phyloP scores from a whole-genome alignment of 1,140 invertebrate genomes.

The Rhopalosiphum padi region DNA sequence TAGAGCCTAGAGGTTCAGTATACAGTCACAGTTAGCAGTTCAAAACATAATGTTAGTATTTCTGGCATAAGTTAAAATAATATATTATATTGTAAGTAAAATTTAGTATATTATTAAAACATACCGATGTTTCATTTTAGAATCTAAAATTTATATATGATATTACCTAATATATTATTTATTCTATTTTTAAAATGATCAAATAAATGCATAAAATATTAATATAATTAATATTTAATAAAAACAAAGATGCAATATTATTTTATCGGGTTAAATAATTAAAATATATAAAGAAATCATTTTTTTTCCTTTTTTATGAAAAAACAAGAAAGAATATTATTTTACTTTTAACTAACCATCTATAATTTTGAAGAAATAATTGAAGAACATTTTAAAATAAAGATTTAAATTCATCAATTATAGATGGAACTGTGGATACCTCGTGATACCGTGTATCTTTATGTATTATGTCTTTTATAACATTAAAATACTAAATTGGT shows the following conservation, averaged over 20 bases:
- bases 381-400: not conserved
- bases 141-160: not conserved
- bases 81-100: not conserved
- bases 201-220: not conserved
- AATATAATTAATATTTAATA: not conserved
- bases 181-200: not conserved
- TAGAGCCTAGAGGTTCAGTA: slow-evolving; percentile 49
- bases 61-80: not conserved
- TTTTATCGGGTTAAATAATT: not conserved
- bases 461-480: no score
- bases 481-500: no score
- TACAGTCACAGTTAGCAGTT: slow-evolving; percentile 33
- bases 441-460: no score
- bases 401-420: not conserved
- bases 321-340: not conserved
- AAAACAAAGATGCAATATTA: not conserved
- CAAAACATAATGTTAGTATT: not conserved
- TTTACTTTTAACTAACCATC: not conserved
- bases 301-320: not conserved
- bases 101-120: not conserved
- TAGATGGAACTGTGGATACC: no score
- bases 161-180: not conserved
- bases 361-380: not conserved
- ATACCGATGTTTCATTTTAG: not conserved
- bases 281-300: not conserved